Evolutionary conservation across 2,888 invertebrate genomes (phyloP).

Genomic region (Eristalis intricaria): DNA sequence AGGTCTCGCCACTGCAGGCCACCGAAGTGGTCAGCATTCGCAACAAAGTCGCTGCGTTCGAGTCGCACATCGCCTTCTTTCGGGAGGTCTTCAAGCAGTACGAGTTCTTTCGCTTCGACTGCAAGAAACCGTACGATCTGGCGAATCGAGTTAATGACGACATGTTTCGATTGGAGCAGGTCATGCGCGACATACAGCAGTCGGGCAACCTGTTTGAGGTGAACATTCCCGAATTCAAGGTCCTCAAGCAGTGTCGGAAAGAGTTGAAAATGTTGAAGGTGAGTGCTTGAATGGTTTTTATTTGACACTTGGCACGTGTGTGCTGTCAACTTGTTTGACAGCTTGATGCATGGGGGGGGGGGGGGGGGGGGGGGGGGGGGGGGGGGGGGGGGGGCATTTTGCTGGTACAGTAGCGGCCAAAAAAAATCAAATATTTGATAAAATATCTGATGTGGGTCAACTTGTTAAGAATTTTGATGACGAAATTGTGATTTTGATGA

Average conservation of each 20-base stretch:
- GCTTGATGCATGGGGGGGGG: not conserved
- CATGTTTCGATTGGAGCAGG: constrained; percentile 90
- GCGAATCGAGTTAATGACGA: constrained; percentile 90
- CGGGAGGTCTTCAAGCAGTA: constrained; percentile 93
- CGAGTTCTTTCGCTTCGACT: constrained; percentile 89
- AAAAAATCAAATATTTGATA: not conserved
- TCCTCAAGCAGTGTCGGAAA: constrained; percentile 94
- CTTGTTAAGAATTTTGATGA: not conserved
- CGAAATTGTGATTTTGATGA: not conserved
- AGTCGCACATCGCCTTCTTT: constrained; percentile 90
- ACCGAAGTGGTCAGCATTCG: constrained; percentile 95
- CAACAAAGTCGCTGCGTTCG: constrained; percentile 92
- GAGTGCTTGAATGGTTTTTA: constrained; percentile 57
- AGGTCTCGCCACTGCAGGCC: constrained; percentile 96
- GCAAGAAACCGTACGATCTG: constrained; percentile 87
- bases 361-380: too few relatives aligned
- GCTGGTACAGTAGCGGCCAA: not conserved
- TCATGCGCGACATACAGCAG: constrained; percentile 92
- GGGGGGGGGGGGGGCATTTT: too few relatives aligned
- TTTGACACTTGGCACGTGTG: not conserved
- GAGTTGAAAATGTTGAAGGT: constrained; percentile 94
- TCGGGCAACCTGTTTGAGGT: constrained; percentile 97
- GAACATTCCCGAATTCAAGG: constrained; percentile 95
- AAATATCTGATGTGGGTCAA: not conserved
- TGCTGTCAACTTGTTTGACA: not conserved